phyloP scores from a whole-genome alignment of 2,888 invertebrate species.

The Drosophila maculinotata region DNA sequence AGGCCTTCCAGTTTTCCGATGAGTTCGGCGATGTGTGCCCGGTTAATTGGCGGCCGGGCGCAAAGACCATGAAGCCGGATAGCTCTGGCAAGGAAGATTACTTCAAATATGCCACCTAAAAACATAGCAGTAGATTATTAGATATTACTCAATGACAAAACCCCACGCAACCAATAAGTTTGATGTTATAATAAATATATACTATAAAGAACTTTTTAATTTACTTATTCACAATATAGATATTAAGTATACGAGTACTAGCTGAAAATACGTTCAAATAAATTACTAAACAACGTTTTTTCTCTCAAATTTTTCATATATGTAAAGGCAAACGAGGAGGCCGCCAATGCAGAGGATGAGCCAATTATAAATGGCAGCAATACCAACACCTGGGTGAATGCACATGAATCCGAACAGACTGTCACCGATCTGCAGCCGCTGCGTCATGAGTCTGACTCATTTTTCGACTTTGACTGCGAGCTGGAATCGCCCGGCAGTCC shows the following conservation, averaged over 20 bases:
- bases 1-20: slow-evolving; percentile 98
- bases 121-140: too few relatives aligned
- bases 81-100: slow-evolving; percentile 46
- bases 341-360: slow-evolving; percentile 79
- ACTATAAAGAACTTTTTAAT: too few relatives aligned
- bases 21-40: slow-evolving; percentile 97
- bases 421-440: slow-evolving; percentile 86
- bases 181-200: too few relatives aligned
- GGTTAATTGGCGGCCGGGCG: slow-evolving; percentile 85
- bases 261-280: too few relatives aligned
- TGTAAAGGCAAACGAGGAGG: slow-evolving; percentile 82
- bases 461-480: slow-evolving; percentile 88
- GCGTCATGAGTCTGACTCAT: slow-evolving; percentile 86
- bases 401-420: slow-evolving; percentile 80
- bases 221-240: too few relatives aligned
- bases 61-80: slow-evolving; percentile 39
- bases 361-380: slow-evolving; percentile 82
- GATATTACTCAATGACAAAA: too few relatives aligned
- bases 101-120: slow-evolving; percentile 50
- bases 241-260: too few relatives aligned
- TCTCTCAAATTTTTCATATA: too few relatives aligned
- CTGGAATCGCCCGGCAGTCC: slow-evolving; percentile 90
- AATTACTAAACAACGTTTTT: too few relatives aligned
- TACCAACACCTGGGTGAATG: slow-evolving; percentile 83
- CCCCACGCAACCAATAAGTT: too few relatives aligned